These are phyloP conservation scores for Puma concolor DNA, from an alignment of 2,113 vertebrate genomes.

Conservation along the genomic window DNA sequence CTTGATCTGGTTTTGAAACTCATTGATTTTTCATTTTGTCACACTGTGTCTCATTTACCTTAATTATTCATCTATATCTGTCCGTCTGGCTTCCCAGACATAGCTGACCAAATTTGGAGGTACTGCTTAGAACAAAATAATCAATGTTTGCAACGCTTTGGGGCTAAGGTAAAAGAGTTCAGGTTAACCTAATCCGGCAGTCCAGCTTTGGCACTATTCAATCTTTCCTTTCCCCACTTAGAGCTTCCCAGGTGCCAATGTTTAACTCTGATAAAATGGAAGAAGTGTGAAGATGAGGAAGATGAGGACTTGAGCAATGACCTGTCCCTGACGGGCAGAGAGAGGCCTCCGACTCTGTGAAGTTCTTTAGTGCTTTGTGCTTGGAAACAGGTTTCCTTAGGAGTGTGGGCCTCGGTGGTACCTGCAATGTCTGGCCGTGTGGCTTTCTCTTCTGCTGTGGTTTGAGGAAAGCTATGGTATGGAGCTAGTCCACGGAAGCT, in stretches of 20 bases:
- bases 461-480: background rate
- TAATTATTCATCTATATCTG: background rate
- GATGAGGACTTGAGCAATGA: background rate
- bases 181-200: background rate
- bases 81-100: background rate
- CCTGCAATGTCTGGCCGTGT: background rate
- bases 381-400: background rate
- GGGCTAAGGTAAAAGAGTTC: background rate
- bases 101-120: slow-evolving; percentile 2
- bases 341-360: background rate
- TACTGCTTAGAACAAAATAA: background rate
- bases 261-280: background rate
- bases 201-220: background rate
- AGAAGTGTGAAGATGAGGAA: background rate
- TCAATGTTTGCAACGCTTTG: background rate
- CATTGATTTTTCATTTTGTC: background rate
- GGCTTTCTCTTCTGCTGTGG: background rate
- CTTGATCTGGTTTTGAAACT: background rate
- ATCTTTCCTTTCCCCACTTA: background rate
- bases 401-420: background rate
- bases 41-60: background rate
- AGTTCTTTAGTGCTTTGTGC: background rate
- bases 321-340: background rate
- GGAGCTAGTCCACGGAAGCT: background rate
- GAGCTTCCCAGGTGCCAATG: background rate